Evolutionary conservation across 2,888 invertebrate species (phyloP), one percentile per base, ranked within the genome.

Genomic region (Ornithoptera alexandrae): DNA sequence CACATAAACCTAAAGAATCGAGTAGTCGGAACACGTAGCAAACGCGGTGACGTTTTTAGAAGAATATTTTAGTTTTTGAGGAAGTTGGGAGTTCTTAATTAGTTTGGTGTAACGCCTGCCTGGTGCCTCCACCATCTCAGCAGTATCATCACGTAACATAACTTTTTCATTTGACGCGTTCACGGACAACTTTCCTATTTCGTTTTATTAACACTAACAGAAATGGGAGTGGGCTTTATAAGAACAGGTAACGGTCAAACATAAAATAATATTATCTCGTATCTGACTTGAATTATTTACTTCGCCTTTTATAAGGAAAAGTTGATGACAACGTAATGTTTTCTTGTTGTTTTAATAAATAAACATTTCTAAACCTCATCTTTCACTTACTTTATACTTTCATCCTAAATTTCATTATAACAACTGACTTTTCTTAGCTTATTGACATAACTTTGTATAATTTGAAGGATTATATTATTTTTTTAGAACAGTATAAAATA

Each of bases 151-250:
- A 92, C 92, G 92, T 88, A 78, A 87, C 84, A 89, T 90, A 92
- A 92, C 92, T 92, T 92, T 92, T 91, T 91, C 92, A 90, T 92
- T 91, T 91, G 92, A 92, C 88, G 90, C 88, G 88, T 85, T 86
- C 85, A 80, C 84, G 83, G 81, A 81, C 79, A 89, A 90, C 91
- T 92, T 92, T 90, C 84, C 87, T 89, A 90, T 92, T 91, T 88
- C 89, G 89, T 91, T 90, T 92, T 92, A 92, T 92, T 92, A 91
- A 91, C 88, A 90, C 86, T 88, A 88, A 90, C 87, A 88, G 88
- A 90, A 90, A 90, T 89, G 87, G 87, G 87, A 90, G 89, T 86
- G 83, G 89, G 87, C 86, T 86, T 87, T 88, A 87, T 85, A 86
- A 85, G 87, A 82, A 86, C 82, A 82, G 87, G 87, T 88, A 88